Conservation (phyloP, 2,797 vertebrate genomes). For the Petrocephalus schoutedeni region DNA sequence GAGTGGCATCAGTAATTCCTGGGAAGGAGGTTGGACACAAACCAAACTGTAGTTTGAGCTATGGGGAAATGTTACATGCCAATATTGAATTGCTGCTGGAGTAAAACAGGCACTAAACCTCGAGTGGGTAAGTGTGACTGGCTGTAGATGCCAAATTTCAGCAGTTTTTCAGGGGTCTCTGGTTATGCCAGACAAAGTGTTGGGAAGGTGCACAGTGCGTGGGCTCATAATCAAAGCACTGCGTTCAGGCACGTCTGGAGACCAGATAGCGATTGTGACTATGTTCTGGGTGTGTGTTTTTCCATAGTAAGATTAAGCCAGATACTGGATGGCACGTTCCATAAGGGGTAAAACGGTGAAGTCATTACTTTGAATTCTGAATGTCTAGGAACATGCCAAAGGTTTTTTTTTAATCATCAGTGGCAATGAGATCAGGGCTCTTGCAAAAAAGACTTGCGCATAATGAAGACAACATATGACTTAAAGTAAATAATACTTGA, state of each 20-base stretch:
- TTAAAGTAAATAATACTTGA: neutral
- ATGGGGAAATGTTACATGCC: neutral
- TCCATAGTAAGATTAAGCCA: neutral
- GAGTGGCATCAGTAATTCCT: neutral
- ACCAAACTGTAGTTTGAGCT: neutral
- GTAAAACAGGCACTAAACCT: neutral
- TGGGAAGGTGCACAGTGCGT: neutral
- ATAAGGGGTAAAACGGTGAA: neutral
- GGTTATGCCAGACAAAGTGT: neutral
- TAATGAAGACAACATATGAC: conserved; percentile 5
- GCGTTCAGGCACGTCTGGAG: neutral
- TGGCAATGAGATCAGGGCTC: neutral
- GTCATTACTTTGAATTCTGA: neutral
- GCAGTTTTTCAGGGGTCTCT: neutral
- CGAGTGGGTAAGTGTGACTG: neutral
- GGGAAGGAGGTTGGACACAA: neutral
- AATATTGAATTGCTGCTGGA: neutral
- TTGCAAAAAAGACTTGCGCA: neutral
- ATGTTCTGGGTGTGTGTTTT: conserved; percentile 17
- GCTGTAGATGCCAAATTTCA: neutral
- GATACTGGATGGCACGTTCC: neutral
- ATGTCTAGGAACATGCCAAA: neutral
- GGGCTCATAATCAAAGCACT: neutral
- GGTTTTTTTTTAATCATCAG: neutral
- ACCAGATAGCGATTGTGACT: neutral